A percentile compares a stretch with the other conserved stretches of the same genome.
These are phyloP conservation scores for Manduca sexta DNA, from an alignment of 1,140 invertebrate species.

Conservation along the genomic window DNA sequence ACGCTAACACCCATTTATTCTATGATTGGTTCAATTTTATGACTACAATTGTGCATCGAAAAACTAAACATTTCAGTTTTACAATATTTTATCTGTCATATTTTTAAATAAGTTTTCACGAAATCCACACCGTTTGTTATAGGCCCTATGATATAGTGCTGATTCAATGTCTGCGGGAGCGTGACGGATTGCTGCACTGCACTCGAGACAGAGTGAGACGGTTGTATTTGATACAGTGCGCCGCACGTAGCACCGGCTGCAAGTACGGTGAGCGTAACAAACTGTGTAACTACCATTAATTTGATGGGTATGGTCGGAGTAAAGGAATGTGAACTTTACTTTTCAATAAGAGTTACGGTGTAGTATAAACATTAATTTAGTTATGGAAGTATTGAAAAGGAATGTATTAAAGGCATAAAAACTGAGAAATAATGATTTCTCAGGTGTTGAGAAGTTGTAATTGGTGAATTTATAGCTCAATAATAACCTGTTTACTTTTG, in stretches of 20 bases:
- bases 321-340: not conserved
- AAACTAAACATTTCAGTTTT: too few relatives aligned
- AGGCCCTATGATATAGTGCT: slow-evolving; percentile 8
- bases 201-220: slow-evolving; percentile 23
- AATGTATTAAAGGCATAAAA: too few relatives aligned
- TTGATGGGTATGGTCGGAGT: not conserved
- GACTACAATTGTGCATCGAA: too few relatives aligned
- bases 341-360: too few relatives aligned
- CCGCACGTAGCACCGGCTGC: slow-evolving; percentile 36
- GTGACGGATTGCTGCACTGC: slow-evolving; percentile 13
- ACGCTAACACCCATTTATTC: too few relatives aligned
- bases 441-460: too few relatives aligned
- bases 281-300: not conserved
- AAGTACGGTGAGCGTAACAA: slow-evolving; percentile 34
- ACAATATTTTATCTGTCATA: not conserved
- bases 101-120: slow-evolving; percentile 1
- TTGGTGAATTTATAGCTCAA: too few relatives aligned
- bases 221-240: slow-evolving; percentile 16
- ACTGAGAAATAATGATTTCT: too few relatives aligned
- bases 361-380: too few relatives aligned
- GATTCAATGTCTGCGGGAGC: slow-evolving; percentile 7
- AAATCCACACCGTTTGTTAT: slow-evolving; percentile 2
- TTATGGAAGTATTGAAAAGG: too few relatives aligned
- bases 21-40: too few relatives aligned
- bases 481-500: too few relatives aligned